These are phyloP conservation scores for Clarias platycephalus DNA, from an alignment of 2,797 vertebrate genomes.

Conservation along the genomic window DNA sequence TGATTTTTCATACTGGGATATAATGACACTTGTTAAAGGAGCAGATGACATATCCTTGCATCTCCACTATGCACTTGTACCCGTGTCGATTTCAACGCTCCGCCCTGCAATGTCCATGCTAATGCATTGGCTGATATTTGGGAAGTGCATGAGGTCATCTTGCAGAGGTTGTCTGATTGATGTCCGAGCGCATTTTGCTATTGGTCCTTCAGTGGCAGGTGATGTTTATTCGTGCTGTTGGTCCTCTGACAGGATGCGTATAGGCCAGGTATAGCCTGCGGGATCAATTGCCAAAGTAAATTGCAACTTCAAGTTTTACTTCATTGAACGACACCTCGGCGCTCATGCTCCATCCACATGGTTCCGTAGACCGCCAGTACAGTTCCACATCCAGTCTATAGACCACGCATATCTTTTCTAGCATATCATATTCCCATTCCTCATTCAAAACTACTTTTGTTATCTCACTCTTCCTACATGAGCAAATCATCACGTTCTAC, in stretches of 20 bases:
- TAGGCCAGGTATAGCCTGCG: background rate
- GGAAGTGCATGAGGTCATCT: slow-evolving; percentile 8
- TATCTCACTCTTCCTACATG: background rate
- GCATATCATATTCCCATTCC: background rate
- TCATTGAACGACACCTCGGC: background rate
- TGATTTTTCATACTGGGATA: background rate
- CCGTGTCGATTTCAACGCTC: background rate
- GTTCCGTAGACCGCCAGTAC: background rate
- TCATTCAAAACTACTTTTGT: background rate
- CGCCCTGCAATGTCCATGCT: background rate
- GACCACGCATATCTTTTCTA: background rate
- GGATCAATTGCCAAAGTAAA: background rate
- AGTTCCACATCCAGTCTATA: background rate
- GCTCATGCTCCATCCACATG: background rate
- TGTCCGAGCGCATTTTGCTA: background rate
- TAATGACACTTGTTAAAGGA: background rate
- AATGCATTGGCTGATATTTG: background rate
- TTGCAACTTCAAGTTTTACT: background rate
- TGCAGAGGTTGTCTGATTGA: background rate
- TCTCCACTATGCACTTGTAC: background rate
- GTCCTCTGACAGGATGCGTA: background rate
- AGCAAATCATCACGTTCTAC: slow-evolving; percentile 28
- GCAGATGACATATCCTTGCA: slow-evolving; percentile 5
- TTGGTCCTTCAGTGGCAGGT: background rate
- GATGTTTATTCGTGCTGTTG: background rate